phyloP scores from a whole-genome alignment of 2,888 invertebrate species.

The Trissolcus brochymenae region DNA sequence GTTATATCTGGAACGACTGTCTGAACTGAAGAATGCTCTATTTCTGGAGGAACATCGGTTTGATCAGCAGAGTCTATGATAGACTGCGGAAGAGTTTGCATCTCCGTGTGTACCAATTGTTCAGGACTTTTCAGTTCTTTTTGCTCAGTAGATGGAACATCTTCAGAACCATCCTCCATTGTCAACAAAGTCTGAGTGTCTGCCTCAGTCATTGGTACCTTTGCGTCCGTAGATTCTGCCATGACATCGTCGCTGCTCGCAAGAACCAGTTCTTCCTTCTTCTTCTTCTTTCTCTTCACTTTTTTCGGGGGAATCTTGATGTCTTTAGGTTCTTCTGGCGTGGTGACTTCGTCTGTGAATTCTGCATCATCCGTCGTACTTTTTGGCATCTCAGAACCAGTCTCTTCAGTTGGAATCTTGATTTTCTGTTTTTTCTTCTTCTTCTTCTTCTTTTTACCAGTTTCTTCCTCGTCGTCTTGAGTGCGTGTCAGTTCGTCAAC shows the following conservation, averaged over 20 bases:
- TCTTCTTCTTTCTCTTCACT: slow-evolving; percentile 77
- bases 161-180: slow-evolving; percentile 64
- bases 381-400: slow-evolving; percentile 77
- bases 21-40: slow-evolving; percentile 77
- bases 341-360: slow-evolving; percentile 73
- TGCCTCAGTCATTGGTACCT: slow-evolving; percentile 74
- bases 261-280: slow-evolving; percentile 65
- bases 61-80: slow-evolving; percentile 76
- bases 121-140: not conserved
- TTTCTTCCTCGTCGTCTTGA: slow-evolving; percentile 72
- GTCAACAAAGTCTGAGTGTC: slow-evolving; percentile 66
- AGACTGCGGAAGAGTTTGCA: slow-evolving; percentile 81
- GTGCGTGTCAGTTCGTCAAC: slow-evolving; percentile 77
- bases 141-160: not conserved
- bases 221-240: slow-evolving; percentile 67
- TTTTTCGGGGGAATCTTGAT: slow-evolving; percentile 61
- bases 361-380: slow-evolving; percentile 71
- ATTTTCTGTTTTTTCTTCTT: slow-evolving; percentile 77
- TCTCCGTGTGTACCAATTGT: slow-evolving; percentile 69
- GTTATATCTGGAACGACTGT: slow-evolving; percentile 75
- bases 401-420: slow-evolving; percentile 77
- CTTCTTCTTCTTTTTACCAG: slow-evolving; percentile 77
- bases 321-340: slow-evolving; percentile 70
- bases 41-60: slow-evolving; percentile 70
- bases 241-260: slow-evolving; percentile 54